A percentile compares a stretch with the other conserved stretches of the same genome.
These are phyloP conservation scores for Rallus limicola DNA, from an alignment of 2,113 vertebrate genomes.

Conservation along the genomic window DNA sequence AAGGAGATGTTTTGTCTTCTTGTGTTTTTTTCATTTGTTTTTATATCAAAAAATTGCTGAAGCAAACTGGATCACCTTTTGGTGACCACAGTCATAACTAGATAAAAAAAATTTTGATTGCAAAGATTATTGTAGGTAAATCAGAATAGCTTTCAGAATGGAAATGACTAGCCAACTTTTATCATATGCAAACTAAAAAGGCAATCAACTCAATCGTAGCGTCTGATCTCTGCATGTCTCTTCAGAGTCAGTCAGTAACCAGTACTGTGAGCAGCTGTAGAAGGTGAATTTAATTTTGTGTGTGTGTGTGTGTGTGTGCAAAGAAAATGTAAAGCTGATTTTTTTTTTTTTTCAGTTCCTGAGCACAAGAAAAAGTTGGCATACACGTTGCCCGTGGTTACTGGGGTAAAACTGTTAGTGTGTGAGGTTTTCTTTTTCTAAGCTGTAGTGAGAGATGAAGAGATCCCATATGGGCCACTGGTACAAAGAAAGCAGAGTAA, in stretches of 20 bases:
- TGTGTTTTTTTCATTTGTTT: neutral
- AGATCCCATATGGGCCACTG: slow-evolving; percentile 69
- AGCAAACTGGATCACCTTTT: neutral
- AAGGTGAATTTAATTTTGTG: slow-evolving; percentile 60
- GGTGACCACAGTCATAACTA: neutral
- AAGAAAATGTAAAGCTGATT: neutral
- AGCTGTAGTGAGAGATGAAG: slow-evolving; percentile 57
- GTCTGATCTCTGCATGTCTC: slow-evolving; percentile 41
- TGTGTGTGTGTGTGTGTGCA: neutral
- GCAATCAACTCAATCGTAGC: neutral
- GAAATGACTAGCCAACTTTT: neutral
- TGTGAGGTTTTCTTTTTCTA: slow-evolving; percentile 45
- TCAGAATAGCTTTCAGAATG: neutral
- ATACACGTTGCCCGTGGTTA: neutral
- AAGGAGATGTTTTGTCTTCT: neutral
- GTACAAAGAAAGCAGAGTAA: slow-evolving; percentile 69
- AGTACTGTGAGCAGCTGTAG: slow-evolving; percentile 35
- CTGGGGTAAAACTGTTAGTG: slow-evolving; percentile 23
- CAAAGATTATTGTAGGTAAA: neutral
- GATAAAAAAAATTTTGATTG: neutral
- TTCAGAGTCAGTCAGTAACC: neutral
- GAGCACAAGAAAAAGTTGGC: slow-evolving; percentile 4
- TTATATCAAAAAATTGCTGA: neutral
- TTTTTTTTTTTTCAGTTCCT: neutral
- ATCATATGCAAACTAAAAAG: slow-evolving; percentile 13